Evolutionary conservation across 2,888 invertebrate species (phyloP), one percentile per base, ranked within the genome.

Genomic region (Euzophera pinguis): DNA sequence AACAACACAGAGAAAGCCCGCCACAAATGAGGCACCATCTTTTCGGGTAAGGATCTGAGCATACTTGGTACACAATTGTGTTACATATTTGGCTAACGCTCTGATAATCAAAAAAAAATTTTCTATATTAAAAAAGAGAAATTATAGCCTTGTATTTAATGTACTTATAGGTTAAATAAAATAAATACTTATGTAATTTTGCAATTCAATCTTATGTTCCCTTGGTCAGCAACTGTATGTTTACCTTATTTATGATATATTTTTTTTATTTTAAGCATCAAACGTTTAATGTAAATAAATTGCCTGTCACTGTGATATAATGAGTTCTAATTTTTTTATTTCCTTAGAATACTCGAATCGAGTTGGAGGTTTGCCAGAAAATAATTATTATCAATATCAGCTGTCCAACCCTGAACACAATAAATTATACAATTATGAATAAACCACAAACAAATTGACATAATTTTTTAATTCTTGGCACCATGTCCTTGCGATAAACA

Each of bases 1-100:
- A 88, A 87, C 85, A 84, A 84, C 82, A 78, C 74, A 86, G 85
- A 84, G 84, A 78, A 81, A 84, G 73, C 81, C 84, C 83, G 86
- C 85, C 86, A 81, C 85, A 87, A 86, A 87, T 84, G 83, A 84
- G 82, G 75, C 79, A 75, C 78, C 75, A 81, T 84, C 84, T 83
- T 84, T 85, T 84, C 65, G 81, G 79, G 60, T 78, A 73, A 81
- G 69, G 83, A 10, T 59, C 55, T 58, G 52, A 67, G 51, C 64
- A 76, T 74, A 84, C 72, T 41, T 34, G 16, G 34, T 29, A 10
- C 29, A 27, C 27, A 47, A 49, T 35, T 13, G 9, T 29, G 32
- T 1, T 7, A 32, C 32, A 6, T 10, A 9, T 32, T 32, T 32
- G 7, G 32, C 4, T 29, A 32, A 22, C 22, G 2, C 22, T 22